Evolutionary conservation across 1,140 invertebrate genomes (phyloP), one percentile per base, ranked within the genome.

Genomic region (Lasaia peninsularis): DNA sequence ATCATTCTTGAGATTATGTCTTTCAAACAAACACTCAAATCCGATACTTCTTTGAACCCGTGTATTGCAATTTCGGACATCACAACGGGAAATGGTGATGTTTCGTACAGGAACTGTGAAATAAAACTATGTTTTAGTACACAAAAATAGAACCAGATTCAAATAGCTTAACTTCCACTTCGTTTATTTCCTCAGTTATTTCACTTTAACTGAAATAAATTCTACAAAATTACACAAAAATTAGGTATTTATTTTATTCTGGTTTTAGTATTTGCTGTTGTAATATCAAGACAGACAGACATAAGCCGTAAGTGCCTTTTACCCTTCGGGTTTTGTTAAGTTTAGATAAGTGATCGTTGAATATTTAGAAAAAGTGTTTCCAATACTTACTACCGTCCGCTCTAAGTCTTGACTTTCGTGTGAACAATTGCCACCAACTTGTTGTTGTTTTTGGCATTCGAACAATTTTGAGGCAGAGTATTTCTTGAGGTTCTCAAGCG

Each of bases 1-100:
- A 88, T 88, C 85, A 88, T 88, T 9, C 85, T 65, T 0, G 86
- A 88, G 20, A 88, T 86, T 52, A 88, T 88, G 52, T 88, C 86
- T 54, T 88, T 88, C 1, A 86, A 75, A 55, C 85, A 88, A 5
- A 86, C 79, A 24, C 83, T 86, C 0, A 88, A 66, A 50, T 88
- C 85, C 0, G 81, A 86, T 0, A 88, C 86, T 64, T 88, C 86
- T 72, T 88, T 88, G 62, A 86, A 88, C 0, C 86, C 86, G 50
- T 86, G 81, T 21, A 88, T 88, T 1, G 80, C 81, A 14, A 88
- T 88, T 55, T 88, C 86, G 5, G 86, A 73, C 86, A 88, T 88
- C n/a, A 88, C 86, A 2, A 88, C 86, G 0, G 86, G 83, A 58
- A 88, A 88, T 0, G 85, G 85, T 8, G 85, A 88, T 5, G 83